Conservation (phyloP, 2,888 invertebrate genomes). For the Ennomos erosarius region DNA sequence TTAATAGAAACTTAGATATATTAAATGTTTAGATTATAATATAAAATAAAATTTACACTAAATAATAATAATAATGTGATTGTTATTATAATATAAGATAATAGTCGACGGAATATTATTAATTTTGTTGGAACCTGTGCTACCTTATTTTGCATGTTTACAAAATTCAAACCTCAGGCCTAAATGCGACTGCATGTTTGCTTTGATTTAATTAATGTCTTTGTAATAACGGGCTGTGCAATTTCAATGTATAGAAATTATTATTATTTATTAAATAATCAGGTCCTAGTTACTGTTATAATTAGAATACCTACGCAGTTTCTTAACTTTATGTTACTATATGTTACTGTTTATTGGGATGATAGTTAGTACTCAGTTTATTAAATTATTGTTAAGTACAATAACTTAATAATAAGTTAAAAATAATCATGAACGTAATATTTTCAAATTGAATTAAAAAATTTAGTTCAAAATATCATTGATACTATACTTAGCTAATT, state of each 20-base stretch:
- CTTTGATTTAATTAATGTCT: not conserved
- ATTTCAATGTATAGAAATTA: constrained; percentile 31
- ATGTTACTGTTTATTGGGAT: too few species aligned
- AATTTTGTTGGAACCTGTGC: not conserved
- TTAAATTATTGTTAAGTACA: too few species aligned
- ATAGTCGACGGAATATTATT: too few species aligned
- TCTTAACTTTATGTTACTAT: not conserved
- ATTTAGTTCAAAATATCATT: too few species aligned
- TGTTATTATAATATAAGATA: too few species aligned
- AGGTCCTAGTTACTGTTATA: not conserved
- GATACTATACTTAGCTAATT: too few species aligned
- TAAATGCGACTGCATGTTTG: not conserved
- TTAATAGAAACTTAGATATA: too few species aligned
- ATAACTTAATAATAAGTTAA: too few species aligned
- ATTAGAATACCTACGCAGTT: not conserved
- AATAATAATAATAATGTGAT: too few species aligned
- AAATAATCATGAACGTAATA: not conserved
- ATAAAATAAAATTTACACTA: too few species aligned
- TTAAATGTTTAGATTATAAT: too few species aligned
- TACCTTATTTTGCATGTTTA: not conserved
- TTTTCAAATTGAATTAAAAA: not conserved
- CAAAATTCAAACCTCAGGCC: not conserved
- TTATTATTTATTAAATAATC: constrained; percentile 1
- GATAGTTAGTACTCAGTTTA: too few species aligned
- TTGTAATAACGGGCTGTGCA: constrained; percentile 22